Conservation (phyloP, 2,888 invertebrate genomes). For the Mythimna vitellina region DNA sequence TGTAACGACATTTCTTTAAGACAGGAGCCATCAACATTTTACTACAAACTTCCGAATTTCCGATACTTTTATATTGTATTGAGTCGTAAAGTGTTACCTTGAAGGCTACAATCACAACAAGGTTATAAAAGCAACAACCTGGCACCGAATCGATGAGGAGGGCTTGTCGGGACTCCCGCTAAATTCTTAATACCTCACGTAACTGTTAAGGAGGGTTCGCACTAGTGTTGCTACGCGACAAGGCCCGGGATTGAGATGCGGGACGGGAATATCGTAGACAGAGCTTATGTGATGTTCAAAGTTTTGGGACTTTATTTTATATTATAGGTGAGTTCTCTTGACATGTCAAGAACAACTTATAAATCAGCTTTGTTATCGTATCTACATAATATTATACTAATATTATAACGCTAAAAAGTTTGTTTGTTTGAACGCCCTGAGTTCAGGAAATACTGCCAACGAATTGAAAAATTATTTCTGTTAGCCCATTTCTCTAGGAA, state of each 20-base stretch:
- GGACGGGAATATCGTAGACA: constrained; percentile 49
- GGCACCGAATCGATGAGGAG: constrained; percentile 69
- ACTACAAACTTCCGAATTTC: constrained; percentile 54
- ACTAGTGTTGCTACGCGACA: constrained; percentile 66
- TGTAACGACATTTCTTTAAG: constrained; percentile 57
- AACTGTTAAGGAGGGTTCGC: constrained; percentile 86
- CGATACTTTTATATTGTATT: constrained; percentile 57
- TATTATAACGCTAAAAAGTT: no score
- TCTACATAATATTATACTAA: no score
- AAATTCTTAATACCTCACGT: constrained; percentile 91
- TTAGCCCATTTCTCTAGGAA: no score
- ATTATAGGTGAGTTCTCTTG: neutral
- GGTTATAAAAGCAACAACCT: constrained; percentile 69
- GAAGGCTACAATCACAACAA: constrained; percentile 69
- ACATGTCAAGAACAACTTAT: no score
- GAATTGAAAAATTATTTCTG: no score
- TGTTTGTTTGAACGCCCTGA: no score
- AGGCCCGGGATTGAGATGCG: constrained; percentile 55
- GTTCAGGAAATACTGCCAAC: no score
- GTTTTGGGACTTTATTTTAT: constrained; percentile 3
- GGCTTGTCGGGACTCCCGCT: constrained; percentile 78
- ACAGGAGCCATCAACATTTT: constrained; percentile 52
- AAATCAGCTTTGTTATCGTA: neutral
- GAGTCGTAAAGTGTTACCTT: constrained; percentile 59
- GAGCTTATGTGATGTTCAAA: constrained; percentile 10